These are phyloP conservation scores for Montipora cactus DNA, from an alignment of 64 coral and sea anemone genomes.

Conservation along the genomic window DNA sequence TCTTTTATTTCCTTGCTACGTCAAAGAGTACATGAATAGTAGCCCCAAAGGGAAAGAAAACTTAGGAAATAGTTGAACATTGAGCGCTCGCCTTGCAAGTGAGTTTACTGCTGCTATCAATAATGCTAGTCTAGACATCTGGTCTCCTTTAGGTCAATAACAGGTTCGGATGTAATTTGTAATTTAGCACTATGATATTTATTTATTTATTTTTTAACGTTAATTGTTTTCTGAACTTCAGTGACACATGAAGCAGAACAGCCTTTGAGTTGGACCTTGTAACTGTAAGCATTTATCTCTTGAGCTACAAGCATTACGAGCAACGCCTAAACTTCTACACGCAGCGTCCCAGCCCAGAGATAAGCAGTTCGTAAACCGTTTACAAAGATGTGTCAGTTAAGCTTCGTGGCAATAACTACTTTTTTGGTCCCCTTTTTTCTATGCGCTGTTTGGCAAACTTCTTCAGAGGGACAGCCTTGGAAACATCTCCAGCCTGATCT, in stretches of 20 bases:
- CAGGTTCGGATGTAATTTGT: slow-evolving; percentile 27
- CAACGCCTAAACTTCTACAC: not conserved
- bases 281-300: not conserved
- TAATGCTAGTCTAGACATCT: slow-evolving; percentile 14
- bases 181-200: slow-evolving; percentile 40
- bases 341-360: not conserved
- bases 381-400: slow-evolving; percentile 2
- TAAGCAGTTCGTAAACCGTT: not conserved
- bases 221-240: slow-evolving; percentile 31
- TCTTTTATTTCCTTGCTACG: not conserved
- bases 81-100: not conserved
- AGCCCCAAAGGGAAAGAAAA: not conserved
- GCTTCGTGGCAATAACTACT: not conserved
- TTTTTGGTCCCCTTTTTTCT: slow-evolving; percentile 13
- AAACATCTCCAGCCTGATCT: not conserved
- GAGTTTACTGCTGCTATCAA: slow-evolving; percentile 38
- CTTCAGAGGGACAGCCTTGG: slow-evolving; percentile 24
- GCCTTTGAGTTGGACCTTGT: slow-evolving; percentile 18
- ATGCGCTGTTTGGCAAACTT: slow-evolving; percentile 32
- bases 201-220: slow-evolving; percentile 10
- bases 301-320: not conserved
- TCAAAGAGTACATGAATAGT: not conserved
- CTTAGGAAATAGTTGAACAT: not conserved
- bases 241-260: slow-evolving; percentile 24
- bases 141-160: slow-evolving; percentile 18